Evolutionary conservation across 2,888 invertebrate genomes (phyloP).

Genomic region (Galeopsomyia nigrocyanea): DNA sequence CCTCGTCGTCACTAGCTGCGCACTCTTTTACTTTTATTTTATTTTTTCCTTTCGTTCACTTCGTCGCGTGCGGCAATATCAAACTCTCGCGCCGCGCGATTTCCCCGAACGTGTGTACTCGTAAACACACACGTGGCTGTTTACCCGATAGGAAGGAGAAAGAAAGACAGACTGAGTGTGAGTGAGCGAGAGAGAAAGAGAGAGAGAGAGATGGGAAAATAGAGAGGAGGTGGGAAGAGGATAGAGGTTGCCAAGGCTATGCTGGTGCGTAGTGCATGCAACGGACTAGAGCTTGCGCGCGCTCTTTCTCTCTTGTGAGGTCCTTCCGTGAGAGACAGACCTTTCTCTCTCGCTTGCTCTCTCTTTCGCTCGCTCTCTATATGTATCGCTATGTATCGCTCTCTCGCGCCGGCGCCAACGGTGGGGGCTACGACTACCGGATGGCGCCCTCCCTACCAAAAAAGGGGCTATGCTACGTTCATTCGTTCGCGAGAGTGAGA

Average conservation of each 20-base stretch:
- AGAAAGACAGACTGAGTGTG: neutral
- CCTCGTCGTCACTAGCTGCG: no score
- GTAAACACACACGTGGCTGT: conserved; percentile 39
- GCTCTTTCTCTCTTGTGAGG: conserved; percentile 57
- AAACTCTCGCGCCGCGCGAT: conserved; percentile 13
- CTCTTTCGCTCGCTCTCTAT: conserved; percentile 24
- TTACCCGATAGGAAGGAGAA: conserved; percentile 10
- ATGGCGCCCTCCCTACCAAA: neutral
- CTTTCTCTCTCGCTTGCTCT: conserved; percentile 50
- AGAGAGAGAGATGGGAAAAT: conserved; percentile 10
- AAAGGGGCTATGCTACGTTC: conserved; percentile 49
- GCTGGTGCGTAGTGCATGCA: conserved; percentile 53
- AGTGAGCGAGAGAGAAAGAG: neutral
- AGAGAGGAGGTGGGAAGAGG: conserved; percentile 39
- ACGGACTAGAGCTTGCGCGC: conserved; percentile 57
- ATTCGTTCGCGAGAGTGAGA: conserved; percentile 54
- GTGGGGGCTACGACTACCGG: conserved; percentile 20
- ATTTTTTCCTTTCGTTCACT: no score
- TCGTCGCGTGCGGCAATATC: conserved; percentile 8
- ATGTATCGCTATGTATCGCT: conserved; percentile 49
- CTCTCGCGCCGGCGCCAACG: conserved; percentile 31
- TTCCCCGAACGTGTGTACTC: neutral
- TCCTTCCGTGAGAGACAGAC: conserved; percentile 58
- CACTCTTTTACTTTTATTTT: no score
- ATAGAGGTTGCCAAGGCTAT: conserved; percentile 26